These are phyloP conservation scores for Scylla paramamosain DNA, from an alignment of 1,140 invertebrate species.

Conservation along the genomic window DNA sequence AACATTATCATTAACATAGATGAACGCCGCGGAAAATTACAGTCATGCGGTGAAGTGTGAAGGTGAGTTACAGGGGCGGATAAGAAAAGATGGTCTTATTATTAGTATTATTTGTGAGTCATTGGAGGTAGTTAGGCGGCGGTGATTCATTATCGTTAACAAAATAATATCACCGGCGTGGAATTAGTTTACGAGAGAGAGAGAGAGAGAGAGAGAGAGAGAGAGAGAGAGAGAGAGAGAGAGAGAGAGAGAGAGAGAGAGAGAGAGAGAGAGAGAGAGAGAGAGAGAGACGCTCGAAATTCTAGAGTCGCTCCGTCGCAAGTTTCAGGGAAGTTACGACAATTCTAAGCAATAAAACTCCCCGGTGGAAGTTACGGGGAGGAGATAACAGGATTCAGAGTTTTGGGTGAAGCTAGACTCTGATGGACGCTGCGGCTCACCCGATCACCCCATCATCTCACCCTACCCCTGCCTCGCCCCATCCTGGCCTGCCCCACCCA, in stretches of 20 bases:
- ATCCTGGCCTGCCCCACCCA: background rate
- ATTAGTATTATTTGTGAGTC: no score
- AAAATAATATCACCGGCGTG: no score
- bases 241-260: constrained; percentile 9
- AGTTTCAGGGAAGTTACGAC: background rate
- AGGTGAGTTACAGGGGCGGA: no score
- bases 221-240: background rate
- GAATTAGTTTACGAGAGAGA: background rate
- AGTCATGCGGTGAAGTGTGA: no score
- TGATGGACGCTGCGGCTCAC: background rate
- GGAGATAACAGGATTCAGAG: background rate
- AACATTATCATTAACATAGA: no score
- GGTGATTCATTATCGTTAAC: no score
- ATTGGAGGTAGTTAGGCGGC: no score
- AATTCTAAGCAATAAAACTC: constrained; percentile 24
- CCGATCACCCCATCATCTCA: background rate
- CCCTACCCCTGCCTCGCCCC: no score
- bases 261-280: background rate
- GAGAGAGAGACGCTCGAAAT: background rate
- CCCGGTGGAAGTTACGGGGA: background rate
- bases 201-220: background rate
- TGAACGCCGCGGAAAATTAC: no score
- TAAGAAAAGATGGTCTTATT: no score
- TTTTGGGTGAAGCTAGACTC: background rate
- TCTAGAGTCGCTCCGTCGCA: background rate